phyloP scores from a whole-genome alignment of 53 echinoderm and acorn worm species.

The Holothuria leucospilota region DNA sequence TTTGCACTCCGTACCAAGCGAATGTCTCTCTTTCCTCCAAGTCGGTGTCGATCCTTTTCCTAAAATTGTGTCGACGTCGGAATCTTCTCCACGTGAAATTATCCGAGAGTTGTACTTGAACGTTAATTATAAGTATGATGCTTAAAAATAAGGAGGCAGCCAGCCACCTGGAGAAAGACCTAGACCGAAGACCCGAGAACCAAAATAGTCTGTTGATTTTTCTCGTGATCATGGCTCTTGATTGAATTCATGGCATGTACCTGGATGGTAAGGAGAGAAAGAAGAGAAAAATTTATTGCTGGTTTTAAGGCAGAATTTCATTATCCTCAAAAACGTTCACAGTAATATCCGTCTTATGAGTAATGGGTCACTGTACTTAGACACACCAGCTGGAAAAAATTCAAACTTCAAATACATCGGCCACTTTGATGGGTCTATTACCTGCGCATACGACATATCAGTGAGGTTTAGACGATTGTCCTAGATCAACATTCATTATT shows the following conservation, averaged over 20 bases:
- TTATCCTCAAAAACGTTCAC: too few relatives aligned
- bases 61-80: neutral
- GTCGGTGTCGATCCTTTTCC: neutral
- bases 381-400: too few relatives aligned
- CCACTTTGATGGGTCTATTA: too few relatives aligned
- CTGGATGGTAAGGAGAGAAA: neutral
- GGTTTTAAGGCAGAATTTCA: too few relatives aligned
- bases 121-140: conserved; percentile 5
- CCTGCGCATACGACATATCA: too few relatives aligned
- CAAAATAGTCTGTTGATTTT: conserved; percentile 16
- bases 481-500: too few relatives aligned
- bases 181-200: conserved; percentile 7
- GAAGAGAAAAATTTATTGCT: too few relatives aligned
- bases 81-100: conserved; percentile 1
- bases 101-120: conserved; percentile 32
- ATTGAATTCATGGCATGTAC: conserved; percentile 22
- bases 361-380: too few relatives aligned
- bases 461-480: too few relatives aligned
- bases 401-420: too few relatives aligned
- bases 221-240: conserved; percentile 4
- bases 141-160: neutral
- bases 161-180: conserved; percentile 9
- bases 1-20: conserved; percentile 43
- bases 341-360: too few relatives aligned
- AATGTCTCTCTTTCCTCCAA: neutral